These are phyloP conservation scores for Nycteola revayana DNA, from an alignment of 2,888 invertebrate species.

Conservation along the genomic window DNA sequence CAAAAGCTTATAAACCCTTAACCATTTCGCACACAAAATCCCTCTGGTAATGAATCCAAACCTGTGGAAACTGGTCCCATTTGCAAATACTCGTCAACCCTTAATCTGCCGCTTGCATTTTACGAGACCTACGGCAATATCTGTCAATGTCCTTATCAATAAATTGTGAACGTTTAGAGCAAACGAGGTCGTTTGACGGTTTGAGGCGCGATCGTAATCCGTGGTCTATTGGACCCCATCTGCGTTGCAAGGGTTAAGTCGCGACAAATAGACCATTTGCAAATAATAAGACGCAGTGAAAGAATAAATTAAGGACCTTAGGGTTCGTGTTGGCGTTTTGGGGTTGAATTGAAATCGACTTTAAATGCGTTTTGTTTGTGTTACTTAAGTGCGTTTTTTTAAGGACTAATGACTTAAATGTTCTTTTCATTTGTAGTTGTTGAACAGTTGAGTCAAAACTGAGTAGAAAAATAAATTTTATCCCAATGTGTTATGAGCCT, in stretches of 20 bases:
- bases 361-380: conserved; percentile 26
- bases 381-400: too few relatives aligned
- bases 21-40: conserved; percentile 51
- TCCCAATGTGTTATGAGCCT: too few relatives aligned
- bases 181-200: conserved; percentile 78
- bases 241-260: conserved; percentile 79
- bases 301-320: conserved; percentile 75
- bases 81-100: conserved; percentile 72
- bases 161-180: conserved; percentile 75
- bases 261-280: conserved; percentile 81
- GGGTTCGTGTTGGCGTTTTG: conserved; percentile 26
- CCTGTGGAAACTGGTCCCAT: conserved; percentile 67
- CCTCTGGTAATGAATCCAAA: conserved; percentile 60
- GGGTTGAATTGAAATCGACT: conserved; percentile 36
- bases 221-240: conserved; percentile 73
- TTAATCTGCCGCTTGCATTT: conserved; percentile 77
- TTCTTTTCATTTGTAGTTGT: too few relatives aligned
- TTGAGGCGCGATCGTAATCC: conserved; percentile 72
- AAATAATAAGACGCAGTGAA: conserved; percentile 82
- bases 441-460: too few relatives aligned
- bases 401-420: too few relatives aligned
- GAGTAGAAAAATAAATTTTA: too few relatives aligned
- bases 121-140: conserved; percentile 76
- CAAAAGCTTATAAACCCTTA: conserved; percentile 48
- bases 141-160: conserved; percentile 81